These are phyloP conservation scores for Asobara japonica DNA, from an alignment of 1,140 invertebrate species.

Conservation along the genomic window DNA sequence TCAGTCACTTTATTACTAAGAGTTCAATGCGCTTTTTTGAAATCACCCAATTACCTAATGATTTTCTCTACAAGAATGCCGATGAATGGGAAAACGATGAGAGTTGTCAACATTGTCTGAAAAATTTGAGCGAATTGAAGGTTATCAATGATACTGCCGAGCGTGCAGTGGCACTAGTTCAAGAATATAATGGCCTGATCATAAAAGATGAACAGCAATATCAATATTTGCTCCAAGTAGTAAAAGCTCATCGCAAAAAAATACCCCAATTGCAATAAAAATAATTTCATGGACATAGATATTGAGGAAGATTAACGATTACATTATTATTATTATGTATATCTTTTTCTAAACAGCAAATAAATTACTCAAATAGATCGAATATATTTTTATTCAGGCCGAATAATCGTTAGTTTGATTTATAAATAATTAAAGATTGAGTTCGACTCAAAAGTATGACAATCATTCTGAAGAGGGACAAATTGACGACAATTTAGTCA, in stretches of 20 bases:
- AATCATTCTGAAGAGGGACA: no score
- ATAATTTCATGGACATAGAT: neutral
- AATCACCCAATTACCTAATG: constrained; percentile 12
- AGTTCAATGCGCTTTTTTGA: constrained; percentile 15
- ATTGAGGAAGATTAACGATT: no score
- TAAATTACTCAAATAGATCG: no score
- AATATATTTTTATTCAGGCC: no score
- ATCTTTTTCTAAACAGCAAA: no score
- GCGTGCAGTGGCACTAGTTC: constrained; percentile 55
- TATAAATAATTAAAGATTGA: no score
- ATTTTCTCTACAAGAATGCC: constrained; percentile 2
- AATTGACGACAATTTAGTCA: no score
- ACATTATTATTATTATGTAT: no score
- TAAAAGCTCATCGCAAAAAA: constrained; percentile 43
- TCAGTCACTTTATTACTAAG: constrained; percentile 28
- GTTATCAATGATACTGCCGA: constrained; percentile 50
- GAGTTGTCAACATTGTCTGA: constrained; percentile 6
- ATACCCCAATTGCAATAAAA: neutral
- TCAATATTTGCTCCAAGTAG: constrained; percentile 43
- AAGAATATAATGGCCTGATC: constrained; percentile 49
- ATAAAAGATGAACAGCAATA: constrained; percentile 51
- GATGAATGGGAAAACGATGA: constrained; percentile 9
- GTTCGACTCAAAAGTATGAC: no score
- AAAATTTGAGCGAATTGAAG: constrained; percentile 27
- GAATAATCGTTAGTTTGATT: no score